Base-by-base conservation (phyloP, 2,888 invertebrate genomes). In the Thumatha senex region DNA sequence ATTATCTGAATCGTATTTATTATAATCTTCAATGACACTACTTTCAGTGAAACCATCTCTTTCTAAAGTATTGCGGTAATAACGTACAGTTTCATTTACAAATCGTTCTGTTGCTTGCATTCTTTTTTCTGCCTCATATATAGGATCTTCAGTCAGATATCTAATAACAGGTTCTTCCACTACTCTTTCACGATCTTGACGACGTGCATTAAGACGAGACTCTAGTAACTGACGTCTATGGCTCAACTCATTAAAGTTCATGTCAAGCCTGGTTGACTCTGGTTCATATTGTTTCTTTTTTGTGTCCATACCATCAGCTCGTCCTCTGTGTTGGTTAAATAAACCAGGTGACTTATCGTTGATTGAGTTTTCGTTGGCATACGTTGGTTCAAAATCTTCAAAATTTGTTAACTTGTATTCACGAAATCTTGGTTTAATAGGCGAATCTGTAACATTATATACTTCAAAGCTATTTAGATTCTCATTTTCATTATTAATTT, bases 151-250 rank as follows among this genome's bases (percentile, higher is more conserved):
- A 76, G 94, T 86, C 51, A 90, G 65, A 72, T 88, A 85, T 75
- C 92, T 71, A 57, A 92, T 65, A 66, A 92, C 74, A 0, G 90
- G 84, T 58, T 88, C 87, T 47, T 80, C 86, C n/a, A 80, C 67
- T 56, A 76, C 67, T 60, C 74, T 82, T 50, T 86, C 88, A 2
- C 89, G 78, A 46, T 88, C 90, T 51, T 81, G 74, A 60, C 88
- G 88, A 41, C 95, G 92, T 30, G 94, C 94, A 51, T 95, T 93
- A 42, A 96, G 93, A 54, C 96, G 92, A 0, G 96, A 96, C 78
- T 96, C 96, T 12, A 96, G 86, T 35, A 95, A 92, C 56, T 96
- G 95, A 12, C 96, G 91, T 45, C 96, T 89, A 30, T 95, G 94
- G 70, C 96, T 95, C 51, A 96, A 76, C 71, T 95, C 95, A 65